Evolutionary conservation across 1,140 invertebrate species (phyloP), one percentile per base, ranked within the genome.

Genomic region (Brachionus sp.): DNA sequence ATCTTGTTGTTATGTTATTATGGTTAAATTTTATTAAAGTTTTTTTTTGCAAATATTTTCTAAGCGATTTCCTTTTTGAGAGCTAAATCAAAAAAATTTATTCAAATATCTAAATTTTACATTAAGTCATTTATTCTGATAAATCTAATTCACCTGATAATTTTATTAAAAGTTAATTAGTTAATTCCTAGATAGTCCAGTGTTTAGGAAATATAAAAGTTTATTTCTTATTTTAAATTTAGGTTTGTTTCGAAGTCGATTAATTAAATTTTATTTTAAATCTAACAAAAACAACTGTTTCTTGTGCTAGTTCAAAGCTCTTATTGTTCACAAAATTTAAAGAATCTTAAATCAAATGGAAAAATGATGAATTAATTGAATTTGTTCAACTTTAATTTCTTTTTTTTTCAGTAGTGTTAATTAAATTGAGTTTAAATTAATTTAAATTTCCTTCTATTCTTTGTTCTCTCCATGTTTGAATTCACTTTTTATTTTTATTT

Each of bases 391-490:
- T n/a, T 70, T n/a, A 70, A 70, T 35, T 70, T 70, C 39, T 39
- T 39, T 70, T 70, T 39, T 70, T 70, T 70, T 70, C 39, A 16
- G 37, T 70, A 37, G 66, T 70, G 66, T 70, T 70, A 70, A 70
- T 70, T 70, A 70, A 70, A 70, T 70, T 70, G 66, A 70, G 66
- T 70, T 70, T 70, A 70, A 70, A 70, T 70, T 70, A 70, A 70
- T 70, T 70, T 70, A 70, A 70, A 70, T 70, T 70, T 70, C 66
- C 66, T 70, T 39, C 37, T 42, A 37, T 70, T 37, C 37, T 70
- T 39, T 66, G 25, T 66, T 37, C 33, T 13, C 29, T 13, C 33
- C 29, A 37, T 19, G 33, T 70, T 19, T 70, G 66, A 39, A 39
- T 70, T 37, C 33, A 70, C 6, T 37, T 70, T 39, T 66, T 37